Evolutionary conservation across 37 sponge, comb jelly and placozoan genomes (phyloP).

Genomic region (Bolinopsis microptera): DNA sequence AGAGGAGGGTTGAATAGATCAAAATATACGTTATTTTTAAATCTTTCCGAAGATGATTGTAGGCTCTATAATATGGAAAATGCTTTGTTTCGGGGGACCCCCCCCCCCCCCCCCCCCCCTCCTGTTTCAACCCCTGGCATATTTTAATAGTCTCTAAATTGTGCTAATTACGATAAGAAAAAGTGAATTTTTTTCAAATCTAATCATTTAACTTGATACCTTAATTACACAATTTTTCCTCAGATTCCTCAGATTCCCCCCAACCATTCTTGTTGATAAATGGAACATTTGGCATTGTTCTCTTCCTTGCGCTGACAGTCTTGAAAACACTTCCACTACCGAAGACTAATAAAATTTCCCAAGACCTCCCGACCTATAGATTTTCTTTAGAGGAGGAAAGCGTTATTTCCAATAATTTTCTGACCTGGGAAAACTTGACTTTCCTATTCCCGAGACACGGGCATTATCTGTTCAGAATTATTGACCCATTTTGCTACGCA

Average conservation of each 20-base stretch:
- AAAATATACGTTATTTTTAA: no score
- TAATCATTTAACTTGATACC: no score
- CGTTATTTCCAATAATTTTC: neutral
- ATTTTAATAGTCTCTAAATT: no score
- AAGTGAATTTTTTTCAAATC: no score
- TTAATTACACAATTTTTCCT: no score
- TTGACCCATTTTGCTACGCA: slow-evolving; percentile 43
- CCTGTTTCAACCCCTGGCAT: no score
- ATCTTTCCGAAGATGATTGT: no score
- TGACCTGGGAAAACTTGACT: slow-evolving; percentile 6
- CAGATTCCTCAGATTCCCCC: neutral
- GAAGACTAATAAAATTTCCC: neutral
- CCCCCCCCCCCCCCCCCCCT: no score
- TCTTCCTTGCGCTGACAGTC: neutral
- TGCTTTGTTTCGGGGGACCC: no score
- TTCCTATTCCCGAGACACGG: neutral
- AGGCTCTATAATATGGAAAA: no score
- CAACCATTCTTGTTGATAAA: neutral
- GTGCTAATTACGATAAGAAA: no score
- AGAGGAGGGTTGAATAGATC: no score
- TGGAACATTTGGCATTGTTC: neutral
- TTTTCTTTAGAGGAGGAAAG: slow-evolving; percentile 26
- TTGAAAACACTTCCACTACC: neutral
- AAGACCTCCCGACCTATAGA: neutral
- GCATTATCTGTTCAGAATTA: neutral